Base-by-base conservation (phyloP, 2,113 vertebrate species). In the Castor canadensis region DNA sequence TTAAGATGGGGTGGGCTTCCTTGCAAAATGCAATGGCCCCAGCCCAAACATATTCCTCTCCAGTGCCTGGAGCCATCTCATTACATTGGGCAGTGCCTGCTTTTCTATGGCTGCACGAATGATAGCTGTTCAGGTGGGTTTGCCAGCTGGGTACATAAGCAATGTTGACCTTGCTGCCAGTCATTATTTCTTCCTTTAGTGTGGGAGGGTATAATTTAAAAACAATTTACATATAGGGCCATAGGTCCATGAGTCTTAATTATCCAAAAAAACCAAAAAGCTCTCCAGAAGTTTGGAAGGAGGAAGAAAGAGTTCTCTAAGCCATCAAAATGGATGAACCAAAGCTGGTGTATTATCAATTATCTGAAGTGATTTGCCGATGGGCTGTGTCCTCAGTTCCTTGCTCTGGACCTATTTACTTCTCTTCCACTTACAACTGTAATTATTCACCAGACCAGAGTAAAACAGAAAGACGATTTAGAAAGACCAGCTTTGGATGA, bases 1-100 rank as follows among this genome's bases (percentile, higher is more conserved):
- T 98, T 97, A 98, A 95, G 94, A 97, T 96, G 96, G 97, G 97
- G 94, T 89, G 93, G 96, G 96, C 76, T 94, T 94, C 96, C 95
- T 95, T 83, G 83, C 93, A 95, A 98, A 97, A 97, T 0, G 0
- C 87, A 88, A 64, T 12, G 35, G 49, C 47, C 1, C 28, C 32
- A 89, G 97, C 96, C 85, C 88, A 79, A 90, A 3, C 9, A 2
- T 81, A 94, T 97, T 97, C 97, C 87, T 87, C 94, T 9, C 76
- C 89, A 10, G 43, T 0, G 24, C 73, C 73, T 1, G 11, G 30
- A 2, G 1, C 43, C 0, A 9, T 45, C 75, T 96, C 90, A 15
- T 97, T 97, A 93, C 5, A 1, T 94, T 66, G 93, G 87, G 76
- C 66, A 80, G 35, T n/a, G 6, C 10, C 9, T 43, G 93, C 80